These are phyloP conservation scores for Poeciliopsis presidionis DNA, from an alignment of 2,797 vertebrate species.

Conservation along the genomic window DNA sequence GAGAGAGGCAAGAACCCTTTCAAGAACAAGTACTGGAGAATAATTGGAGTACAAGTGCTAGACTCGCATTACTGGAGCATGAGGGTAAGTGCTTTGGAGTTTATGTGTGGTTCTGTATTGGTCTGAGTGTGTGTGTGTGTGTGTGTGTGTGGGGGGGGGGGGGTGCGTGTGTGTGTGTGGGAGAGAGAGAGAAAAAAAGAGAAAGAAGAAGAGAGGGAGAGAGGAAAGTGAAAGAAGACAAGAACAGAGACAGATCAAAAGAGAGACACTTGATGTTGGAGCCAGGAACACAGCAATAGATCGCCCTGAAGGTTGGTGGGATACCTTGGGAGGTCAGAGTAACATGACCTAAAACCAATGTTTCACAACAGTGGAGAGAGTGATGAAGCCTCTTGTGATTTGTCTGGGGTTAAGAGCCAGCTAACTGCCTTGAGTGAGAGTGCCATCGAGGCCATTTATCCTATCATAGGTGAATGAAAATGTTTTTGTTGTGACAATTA, in stretches of 20 bases:
- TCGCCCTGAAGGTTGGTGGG: constrained; percentile 41
- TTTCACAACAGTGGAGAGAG: constrained; percentile 41
- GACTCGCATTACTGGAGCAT: constrained; percentile 73
- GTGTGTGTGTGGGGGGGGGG: not conserved
- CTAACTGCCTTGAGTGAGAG: constrained; percentile 50
- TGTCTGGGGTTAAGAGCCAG: constrained; percentile 58
- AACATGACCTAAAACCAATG: constrained; percentile 67
- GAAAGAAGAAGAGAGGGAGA: not conserved
- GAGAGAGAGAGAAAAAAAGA: not conserved
- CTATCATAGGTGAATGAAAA: constrained; percentile 49
- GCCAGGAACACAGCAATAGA: constrained; percentile 44
- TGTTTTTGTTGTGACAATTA: constrained; percentile 34
- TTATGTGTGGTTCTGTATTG: constrained; percentile 38
- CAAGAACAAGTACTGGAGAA: constrained; percentile 78
- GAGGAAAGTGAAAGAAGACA: constrained; percentile 4
- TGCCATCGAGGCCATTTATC: constrained; percentile 52
- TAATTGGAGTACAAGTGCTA: constrained; percentile 79
- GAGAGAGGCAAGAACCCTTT: constrained; percentile 75
- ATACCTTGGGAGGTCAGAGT: constrained; percentile 58
- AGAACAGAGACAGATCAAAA: constrained; percentile 49
- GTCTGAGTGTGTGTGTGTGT: constrained; percentile 10
- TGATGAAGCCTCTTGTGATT: constrained; percentile 34
- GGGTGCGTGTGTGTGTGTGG: not conserved
- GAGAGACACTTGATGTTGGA: constrained; percentile 56
- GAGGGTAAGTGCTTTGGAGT: constrained; percentile 72